Evolutionary conservation across 2,113 vertebrate genomes (phyloP).

Genomic region (Symphodus melops): DNA sequence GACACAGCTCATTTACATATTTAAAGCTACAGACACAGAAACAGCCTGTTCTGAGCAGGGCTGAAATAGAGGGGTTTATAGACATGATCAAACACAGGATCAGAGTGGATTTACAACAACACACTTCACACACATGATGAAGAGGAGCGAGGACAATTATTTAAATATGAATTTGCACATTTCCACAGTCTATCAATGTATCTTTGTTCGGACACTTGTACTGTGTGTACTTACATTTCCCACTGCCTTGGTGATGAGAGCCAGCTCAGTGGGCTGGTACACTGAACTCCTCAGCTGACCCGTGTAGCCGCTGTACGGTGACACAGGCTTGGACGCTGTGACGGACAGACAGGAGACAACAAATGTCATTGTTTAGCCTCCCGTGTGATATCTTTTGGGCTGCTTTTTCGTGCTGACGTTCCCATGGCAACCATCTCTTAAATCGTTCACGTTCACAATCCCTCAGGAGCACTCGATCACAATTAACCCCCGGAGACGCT

Average conservation of each 20-base stretch:
- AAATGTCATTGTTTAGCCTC: neutral
- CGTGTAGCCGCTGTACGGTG: slow-evolving; percentile 93
- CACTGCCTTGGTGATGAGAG: slow-evolving; percentile 90
- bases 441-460: neutral
- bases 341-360: neutral
- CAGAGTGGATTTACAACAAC: too few relatives aligned
- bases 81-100: too few relatives aligned
- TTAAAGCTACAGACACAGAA: too few relatives aligned
- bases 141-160: too few relatives aligned
- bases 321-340: slow-evolving; percentile 88
- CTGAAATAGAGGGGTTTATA: too few relatives aligned
- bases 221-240: slow-evolving; percentile 80
- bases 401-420: neutral
- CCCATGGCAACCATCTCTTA: neutral
- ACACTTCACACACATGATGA: too few relatives aligned
- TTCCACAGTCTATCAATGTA: neutral
- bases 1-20: too few relatives aligned
- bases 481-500: neutral
- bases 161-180: slow-evolving; percentile 20
- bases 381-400: neutral
- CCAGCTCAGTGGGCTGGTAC: slow-evolving; percentile 97
- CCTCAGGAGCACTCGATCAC: neutral
- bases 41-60: too few relatives aligned
- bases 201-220: too few relatives aligned
- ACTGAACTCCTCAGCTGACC: slow-evolving; percentile 90